phyloP scores from a whole-genome alignment of 2,888 invertebrate species.

The Taenaris catops region DNA sequence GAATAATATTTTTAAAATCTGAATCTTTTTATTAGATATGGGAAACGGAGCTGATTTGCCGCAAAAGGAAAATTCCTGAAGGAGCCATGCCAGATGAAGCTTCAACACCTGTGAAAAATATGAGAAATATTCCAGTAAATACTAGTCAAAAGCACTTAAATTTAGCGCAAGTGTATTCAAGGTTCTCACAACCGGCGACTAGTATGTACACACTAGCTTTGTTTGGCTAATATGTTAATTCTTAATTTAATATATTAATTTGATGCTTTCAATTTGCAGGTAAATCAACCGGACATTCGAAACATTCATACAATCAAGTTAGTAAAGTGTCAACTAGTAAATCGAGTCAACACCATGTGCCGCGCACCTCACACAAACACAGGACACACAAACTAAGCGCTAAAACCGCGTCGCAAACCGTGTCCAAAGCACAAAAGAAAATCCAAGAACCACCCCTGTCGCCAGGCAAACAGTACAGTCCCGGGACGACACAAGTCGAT shows the following conservation, averaged over 20 bases:
- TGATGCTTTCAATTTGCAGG: slow-evolving; percentile 50
- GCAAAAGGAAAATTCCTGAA: slow-evolving; percentile 67
- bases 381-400: slow-evolving; percentile 41
- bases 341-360: slow-evolving; percentile 53
- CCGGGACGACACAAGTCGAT: slow-evolving; percentile 46
- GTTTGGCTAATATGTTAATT: no score
- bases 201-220: slow-evolving; percentile 47
- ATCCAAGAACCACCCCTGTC: slow-evolving; percentile 45
- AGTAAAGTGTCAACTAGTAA: slow-evolving; percentile 76
- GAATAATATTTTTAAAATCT: no score
- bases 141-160: slow-evolving; percentile 71
- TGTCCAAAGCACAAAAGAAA: slow-evolving; percentile 50
- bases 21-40: slow-evolving; percentile 62
- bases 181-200: slow-evolving; percentile 65
- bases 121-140: slow-evolving; percentile 62
- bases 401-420: slow-evolving; percentile 21
- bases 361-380: slow-evolving; percentile 47
- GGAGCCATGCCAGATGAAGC: slow-evolving; percentile 47
- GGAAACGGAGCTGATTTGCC: slow-evolving; percentile 63
- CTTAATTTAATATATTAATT: background rate
- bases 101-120: slow-evolving; percentile 56
- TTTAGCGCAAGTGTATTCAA: slow-evolving; percentile 70
- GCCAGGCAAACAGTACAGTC: slow-evolving; percentile 50
- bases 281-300: slow-evolving; percentile 69
- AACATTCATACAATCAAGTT: slow-evolving; percentile 75